Evolutionary conservation across 2,113 vertebrate genomes (phyloP), one percentile per base, ranked within the genome.

Genomic region (Paedocypris sp.): DNA sequence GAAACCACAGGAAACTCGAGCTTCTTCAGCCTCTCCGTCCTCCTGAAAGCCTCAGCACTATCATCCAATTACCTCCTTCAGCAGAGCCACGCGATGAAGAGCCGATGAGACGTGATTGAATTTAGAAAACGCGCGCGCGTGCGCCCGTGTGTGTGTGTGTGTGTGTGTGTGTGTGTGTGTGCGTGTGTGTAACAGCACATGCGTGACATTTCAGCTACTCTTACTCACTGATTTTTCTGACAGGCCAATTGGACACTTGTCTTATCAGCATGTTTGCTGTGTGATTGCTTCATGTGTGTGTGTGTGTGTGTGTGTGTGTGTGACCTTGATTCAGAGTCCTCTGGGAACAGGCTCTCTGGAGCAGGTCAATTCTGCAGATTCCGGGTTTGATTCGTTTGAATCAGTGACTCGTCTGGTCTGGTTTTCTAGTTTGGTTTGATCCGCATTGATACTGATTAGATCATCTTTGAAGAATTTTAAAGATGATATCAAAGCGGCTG

Each of bases 271-370:
- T 19, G n/a, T 56, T 38, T 51, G n/a, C 10, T 31, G 18, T 51
- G 18, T 22, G 29, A 20, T 7, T 51, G 18, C 20, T n/a, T 32
- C 12, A 8, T 29, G 18, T 7, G 28, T 19, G 31, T 25, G 19
- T 26, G 35, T 41, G n/a, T 19, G 22, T n/a, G 5, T 18, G 28
- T 46, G 16, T 22, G 9, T 15, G 18, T 31, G 10, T 22, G 46
- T 2, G 51, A 65, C 62, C 62, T 68, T 69, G 52, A 62, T 59
- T 53, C 7, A 5, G 5, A 50, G 35, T 61, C 60, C 42, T 50
- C 23, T 6, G 56, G 56, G 43, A 64, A 28, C n/a, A 20, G 3
- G 4, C 11, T 22, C 2, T 31, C 22, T 20, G 32, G 23, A 43
- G 13, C 28, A 43, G 35, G 18, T 57, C 62, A 29, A 12, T 62